Base-by-base conservation (phyloP, 1,140 invertebrate genomes). In the Galleria mellonella region DNA sequence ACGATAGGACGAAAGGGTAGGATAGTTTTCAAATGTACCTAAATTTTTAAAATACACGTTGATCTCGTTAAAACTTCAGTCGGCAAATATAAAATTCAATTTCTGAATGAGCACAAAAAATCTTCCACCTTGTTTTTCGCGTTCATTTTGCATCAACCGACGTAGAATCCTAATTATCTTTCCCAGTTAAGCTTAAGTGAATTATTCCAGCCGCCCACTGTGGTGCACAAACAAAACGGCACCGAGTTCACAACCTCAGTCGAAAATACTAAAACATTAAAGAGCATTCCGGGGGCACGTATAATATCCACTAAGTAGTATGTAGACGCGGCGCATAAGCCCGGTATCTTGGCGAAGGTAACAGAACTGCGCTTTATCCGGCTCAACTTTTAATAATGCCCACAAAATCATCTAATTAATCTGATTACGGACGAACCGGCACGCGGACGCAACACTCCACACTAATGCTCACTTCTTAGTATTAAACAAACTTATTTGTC, bases 131-230 rank as follows among this genome's bases (percentile, higher is more conserved):
- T 76, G 71, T 79, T 84, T 83, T 83, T 83, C 71, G 75, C 73
- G 70, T 85, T 83, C 78, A 78, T 85, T 85, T 83, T 82, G 78
- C 82, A 85, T 85, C 73, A 83, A 79, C 75, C 72, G 62, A 78
- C 74, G 82, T 83, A 82, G 78, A 83, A 83, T 85, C 82, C 82
- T 82, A 85, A 85, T 85, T 85, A 85, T 85, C 82, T 83, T 83
- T 85, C 66, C 77, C 75, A 83, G 82, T 85, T 83, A 83, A 85
- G 75, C 81, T 83, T 85, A 83, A 85, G 78, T 85, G 78, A 85
- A 85, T 85, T 85, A 85, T 83, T 83, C 73, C 59, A 63, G 73
- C 70, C 73, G 75, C 78, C 78, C 78, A 82, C 75, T 74, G 76
- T 83, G 72, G 78, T 63, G 75, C 67, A 71, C 76, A 82, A 79